Evolutionary conservation across 2,888 invertebrate species (phyloP).

Genomic region (Drosophila nr. medialis): DNA sequence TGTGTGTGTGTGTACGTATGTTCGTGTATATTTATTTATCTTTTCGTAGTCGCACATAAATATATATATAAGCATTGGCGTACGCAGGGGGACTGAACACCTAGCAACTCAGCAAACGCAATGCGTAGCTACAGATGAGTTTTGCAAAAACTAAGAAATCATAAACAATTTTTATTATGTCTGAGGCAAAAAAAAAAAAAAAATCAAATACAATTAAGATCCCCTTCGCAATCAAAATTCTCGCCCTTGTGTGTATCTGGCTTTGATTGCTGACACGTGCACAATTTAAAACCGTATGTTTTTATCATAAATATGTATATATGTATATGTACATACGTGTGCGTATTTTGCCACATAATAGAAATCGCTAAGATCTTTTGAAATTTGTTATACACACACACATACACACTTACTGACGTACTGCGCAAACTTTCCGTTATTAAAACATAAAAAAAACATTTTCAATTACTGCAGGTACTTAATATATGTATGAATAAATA

Average conservation of each 20-base stretch:
- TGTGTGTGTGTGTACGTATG: not conserved
- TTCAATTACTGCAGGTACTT: not conserved
- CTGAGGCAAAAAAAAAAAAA: not conserved
- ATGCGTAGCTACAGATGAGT: not conserved
- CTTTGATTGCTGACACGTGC: not conserved
- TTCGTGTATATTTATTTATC: slow-evolving; percentile 9
- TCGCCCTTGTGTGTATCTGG: not conserved
- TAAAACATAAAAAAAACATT: too few species aligned
- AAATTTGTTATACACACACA: not conserved
- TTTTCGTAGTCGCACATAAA: slow-evolving; percentile 14
- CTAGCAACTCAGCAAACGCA: not conserved
- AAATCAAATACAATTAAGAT: not conserved
- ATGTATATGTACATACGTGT: not conserved
- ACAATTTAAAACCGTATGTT: not conserved
- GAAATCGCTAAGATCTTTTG: not conserved
- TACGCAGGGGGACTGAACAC: not conserved
- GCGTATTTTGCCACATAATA: not conserved
- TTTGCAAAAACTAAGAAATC: not conserved
- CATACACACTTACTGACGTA: too few species aligned
- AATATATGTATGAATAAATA: not conserved
- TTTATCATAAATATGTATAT: not conserved
- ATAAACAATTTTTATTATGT: not conserved
- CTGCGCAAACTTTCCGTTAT: not conserved
- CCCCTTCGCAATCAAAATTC: not conserved
- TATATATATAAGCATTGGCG: not conserved